A percentile compares a stretch with the other conserved stretches of the same genome.
Conservation (phyloP, 2,113 vertebrate genomes). For the Nettapus auritus region DNA sequence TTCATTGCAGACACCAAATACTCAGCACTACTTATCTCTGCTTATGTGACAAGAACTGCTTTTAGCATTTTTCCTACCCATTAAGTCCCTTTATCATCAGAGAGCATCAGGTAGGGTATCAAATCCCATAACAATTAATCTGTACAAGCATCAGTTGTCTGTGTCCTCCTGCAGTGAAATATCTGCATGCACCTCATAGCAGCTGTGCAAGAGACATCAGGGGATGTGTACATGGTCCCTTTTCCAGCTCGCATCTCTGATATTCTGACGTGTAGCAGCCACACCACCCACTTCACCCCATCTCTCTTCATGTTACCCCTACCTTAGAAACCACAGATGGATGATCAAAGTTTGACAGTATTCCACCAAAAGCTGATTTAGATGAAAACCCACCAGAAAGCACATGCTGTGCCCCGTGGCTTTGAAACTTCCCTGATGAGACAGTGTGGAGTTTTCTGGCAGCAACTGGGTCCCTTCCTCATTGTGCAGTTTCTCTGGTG, state of each 20-base stretch:
- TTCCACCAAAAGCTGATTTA: neutral
- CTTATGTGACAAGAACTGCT: neutral
- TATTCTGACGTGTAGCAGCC: neutral
- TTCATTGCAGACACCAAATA: neutral
- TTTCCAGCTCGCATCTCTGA: neutral
- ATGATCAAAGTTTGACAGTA: neutral
- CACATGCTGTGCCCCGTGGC: neutral
- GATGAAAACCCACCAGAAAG: neutral
- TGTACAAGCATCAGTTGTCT: neutral
- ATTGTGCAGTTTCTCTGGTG: neutral
- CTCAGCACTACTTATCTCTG: neutral
- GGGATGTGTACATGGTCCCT: neutral
- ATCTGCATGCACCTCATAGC: accelerated
- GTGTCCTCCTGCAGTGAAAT: neutral
- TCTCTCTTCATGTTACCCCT: neutral
- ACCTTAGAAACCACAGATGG: neutral
- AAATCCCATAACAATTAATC: neutral
- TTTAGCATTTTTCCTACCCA: neutral
- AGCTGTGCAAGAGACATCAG: neutral
- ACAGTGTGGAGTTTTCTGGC: neutral
- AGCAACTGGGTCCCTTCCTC: neutral
- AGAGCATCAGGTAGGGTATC: neutral
- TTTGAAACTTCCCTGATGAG: neutral
- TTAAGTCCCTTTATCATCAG: neutral
- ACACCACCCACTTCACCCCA: neutral